Base-by-base conservation (phyloP, 2,888 invertebrate species). In the Odontothrips loti region DNA sequence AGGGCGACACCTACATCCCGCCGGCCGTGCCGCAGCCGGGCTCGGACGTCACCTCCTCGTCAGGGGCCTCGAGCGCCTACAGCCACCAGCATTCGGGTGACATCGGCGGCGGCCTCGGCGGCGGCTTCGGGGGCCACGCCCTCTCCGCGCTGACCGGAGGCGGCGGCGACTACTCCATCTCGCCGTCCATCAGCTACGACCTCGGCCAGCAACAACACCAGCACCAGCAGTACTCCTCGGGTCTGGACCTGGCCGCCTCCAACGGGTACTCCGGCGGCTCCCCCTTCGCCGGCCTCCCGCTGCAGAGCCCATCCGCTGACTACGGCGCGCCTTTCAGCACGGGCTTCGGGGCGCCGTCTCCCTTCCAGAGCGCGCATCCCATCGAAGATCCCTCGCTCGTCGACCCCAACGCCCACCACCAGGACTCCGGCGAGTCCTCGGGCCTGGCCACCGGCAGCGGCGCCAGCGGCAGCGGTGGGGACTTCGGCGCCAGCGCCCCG, bases 321-420 rank as follows among this genome's bases (percentile, higher is more conserved):
- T 87, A 87, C 48, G 87, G 87, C 6, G 87, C 86, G 11, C 87
- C 87, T 10, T 81, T 87, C 87, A n/a, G 58, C 58, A n/a, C 82
- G 1, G 83, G 85, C 48, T 58, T 84, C 86, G 11, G 84, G 85
- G 0, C 84, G 87, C 27, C 87, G 86, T 11, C 87, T 87, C 0
- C 87, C 87, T 0, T 85, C 87, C 86, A 86, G 68, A 87, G 87
- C 48, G 87, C 87, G 12, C 81, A 87, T 79, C 85, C 86, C 0
- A 75, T 75, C 68, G 27, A 75, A 1, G 68, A 75, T 27, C 68
- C 68, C 6, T 75, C 68, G 68, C 68, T 75, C 27, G 68, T 75
- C 23, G 27, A 75, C 68, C 68, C 68, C 10, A 75, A 75, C 68
- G 27, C 23, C 20, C 20, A 58, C 20, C 58, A 58, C 20, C 58